These are phyloP conservation scores for Echinarachnius parma DNA, from an alignment of 53 echinoderm and acorn worm species.

Conservation along the genomic window DNA sequence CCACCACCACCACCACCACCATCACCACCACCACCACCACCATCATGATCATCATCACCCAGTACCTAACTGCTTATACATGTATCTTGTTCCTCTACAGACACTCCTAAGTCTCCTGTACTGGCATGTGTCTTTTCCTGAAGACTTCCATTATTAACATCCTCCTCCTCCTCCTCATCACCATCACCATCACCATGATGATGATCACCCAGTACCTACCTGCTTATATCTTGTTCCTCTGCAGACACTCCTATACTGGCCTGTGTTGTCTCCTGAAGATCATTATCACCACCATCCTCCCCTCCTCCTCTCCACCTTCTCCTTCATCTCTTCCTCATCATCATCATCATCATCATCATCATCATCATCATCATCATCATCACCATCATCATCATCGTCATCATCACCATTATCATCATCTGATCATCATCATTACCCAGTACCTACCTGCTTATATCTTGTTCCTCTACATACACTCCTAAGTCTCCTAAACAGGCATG, in stretches of 20 bases:
- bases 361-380: slow-evolving; percentile 24
- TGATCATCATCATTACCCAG: no score
- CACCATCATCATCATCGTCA: slow-evolving; percentile 7
- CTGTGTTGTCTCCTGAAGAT: slow-evolving; percentile 66
- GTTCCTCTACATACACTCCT: background rate
- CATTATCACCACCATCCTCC: no score
- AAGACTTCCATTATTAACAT: no score
- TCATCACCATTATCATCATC: slow-evolving; percentile 4
- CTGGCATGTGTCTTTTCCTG: no score
- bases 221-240: slow-evolving; percentile 97
- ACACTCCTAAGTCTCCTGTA: background rate
- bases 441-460: background rate
- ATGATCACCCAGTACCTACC: no score
- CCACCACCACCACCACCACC: slow-evolving; percentile 28
- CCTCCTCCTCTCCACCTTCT: no score
- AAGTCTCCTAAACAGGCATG: no score
- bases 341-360: slow-evolving; percentile 36
- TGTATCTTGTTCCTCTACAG: background rate
- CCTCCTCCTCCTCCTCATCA: no score
- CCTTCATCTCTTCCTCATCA: slow-evolving; percentile 4
- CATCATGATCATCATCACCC: no score
- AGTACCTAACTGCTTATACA: background rate
- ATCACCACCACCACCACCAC: background rate
- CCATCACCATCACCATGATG: no score
- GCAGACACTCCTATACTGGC: slow-evolving; percentile 69